A percentile compares a stretch with the other conserved stretches of the same genome.
phyloP scores from a whole-genome alignment of 1,140 invertebrate species.

The Philotrypesis tridentata region DNA sequence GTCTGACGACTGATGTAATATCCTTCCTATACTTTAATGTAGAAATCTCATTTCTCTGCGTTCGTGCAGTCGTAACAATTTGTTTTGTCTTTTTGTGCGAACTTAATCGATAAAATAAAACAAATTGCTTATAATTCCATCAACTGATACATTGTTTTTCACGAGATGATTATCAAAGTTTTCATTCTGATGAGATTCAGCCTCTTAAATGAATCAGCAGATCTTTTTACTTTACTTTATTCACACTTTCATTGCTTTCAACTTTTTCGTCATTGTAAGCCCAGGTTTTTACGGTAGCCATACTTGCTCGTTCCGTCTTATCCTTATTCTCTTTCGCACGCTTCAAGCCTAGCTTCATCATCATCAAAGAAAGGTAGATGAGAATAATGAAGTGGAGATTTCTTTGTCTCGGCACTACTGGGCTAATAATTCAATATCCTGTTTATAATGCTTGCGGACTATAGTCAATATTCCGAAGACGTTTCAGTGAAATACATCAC shows the following conservation, averaged over 20 bases:
- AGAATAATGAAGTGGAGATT: conserved; percentile 48
- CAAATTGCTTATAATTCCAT: background rate
- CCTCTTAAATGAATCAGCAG: conserved; percentile 14
- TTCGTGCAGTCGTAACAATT: background rate
- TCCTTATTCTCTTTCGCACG: conserved; percentile 49
- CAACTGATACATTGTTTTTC: background rate
- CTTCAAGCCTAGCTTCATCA: conserved; percentile 39
- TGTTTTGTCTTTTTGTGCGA: background rate
- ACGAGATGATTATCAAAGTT: background rate
- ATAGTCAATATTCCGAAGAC: background rate
- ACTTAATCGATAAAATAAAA: background rate
- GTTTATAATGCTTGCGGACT: conserved; percentile 59
- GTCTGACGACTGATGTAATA: conserved; percentile 3
- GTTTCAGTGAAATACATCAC: too few relatives aligned
- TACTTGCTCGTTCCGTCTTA: conserved; percentile 31
- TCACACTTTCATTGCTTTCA: conserved; percentile 35
- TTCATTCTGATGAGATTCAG: conserved; percentile 1
- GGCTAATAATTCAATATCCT: conserved; percentile 62
- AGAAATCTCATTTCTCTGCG: background rate
- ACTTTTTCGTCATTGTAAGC: conserved; percentile 43
- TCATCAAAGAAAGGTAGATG: conserved; percentile 41
- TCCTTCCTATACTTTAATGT: background rate
- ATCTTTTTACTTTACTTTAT: conserved; percentile 20
- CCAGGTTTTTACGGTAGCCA: conserved; percentile 22
- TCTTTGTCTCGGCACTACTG: conserved; percentile 57